Base-by-base conservation (phyloP, 2,797 vertebrate genomes). In the Ammospiza maritima region DNA sequence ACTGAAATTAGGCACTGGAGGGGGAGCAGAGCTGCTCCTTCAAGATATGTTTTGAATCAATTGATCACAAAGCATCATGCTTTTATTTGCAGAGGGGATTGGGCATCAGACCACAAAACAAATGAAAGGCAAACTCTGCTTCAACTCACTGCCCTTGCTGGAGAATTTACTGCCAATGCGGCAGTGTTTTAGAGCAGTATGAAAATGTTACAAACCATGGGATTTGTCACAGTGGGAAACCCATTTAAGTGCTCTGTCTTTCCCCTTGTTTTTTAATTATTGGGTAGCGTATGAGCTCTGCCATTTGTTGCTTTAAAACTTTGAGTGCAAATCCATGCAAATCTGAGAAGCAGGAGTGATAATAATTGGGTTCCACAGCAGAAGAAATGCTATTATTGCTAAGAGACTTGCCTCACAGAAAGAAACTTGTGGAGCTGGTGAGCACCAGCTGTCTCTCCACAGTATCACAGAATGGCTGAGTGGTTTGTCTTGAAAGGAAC, bases 231-330 rank as follows among this genome's bases (percentile, higher is more conserved):
- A 96, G 89, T 0, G 0, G 88, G 83, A 89, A 96, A 66, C 69
- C 45, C 61, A 94, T 95, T 88, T 23, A 92, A 94, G 76, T 76
- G 74, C 34, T 61, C n/a, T 71, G 64, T 53, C 87, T 80, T 90
- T 65, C 51, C 75, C 50, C 78, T 85, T 95, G 85, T 58, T 86
- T 91, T 93, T 95, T 95, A 96, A 94, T 96, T 96, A 80, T 42
- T 40, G 29, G 48, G 76, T 44, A 42, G 73, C 0, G 0, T 44
- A 73, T 60, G 88, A 95, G 88, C 88, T 93, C 87, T 88, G 87
- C 51, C 32, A 1, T 47, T 79, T 36, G 21, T 30, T 42, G 13
- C 29, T 79, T 60, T 56, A 56, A 86, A 80, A 56, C 36, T 73
- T 75, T 76, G 25, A 51, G 22, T 48, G 18, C 62, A 88, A 92